Evolutionary conservation across 2,113 vertebrate genomes (phyloP).

Genomic region (Rhineura floridana): DNA sequence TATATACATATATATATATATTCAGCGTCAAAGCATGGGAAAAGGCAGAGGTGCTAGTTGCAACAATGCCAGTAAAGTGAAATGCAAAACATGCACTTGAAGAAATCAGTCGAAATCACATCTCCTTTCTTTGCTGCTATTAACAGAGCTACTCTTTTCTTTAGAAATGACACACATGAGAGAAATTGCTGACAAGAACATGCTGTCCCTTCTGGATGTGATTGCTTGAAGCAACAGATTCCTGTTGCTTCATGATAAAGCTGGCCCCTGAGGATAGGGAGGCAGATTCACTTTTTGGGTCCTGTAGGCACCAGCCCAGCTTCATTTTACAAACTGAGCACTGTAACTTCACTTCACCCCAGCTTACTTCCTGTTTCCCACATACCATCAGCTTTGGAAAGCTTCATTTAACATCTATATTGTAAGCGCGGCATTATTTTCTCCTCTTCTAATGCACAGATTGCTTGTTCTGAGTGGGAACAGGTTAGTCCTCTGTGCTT

Average conservation of each 20-base stretch:
- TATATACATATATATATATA: no score
- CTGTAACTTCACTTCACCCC: background rate
- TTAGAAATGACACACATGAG: background rate
- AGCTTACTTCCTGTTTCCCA: background rate
- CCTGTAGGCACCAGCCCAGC: background rate
- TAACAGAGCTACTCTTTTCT: background rate
- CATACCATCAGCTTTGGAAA: background rate
- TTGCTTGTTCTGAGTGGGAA: background rate
- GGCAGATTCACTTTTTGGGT: background rate
- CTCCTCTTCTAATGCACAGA: constrained; percentile 18
- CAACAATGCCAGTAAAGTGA: no score
- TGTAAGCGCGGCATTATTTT: background rate
- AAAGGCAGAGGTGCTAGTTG: no score
- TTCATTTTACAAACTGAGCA: background rate
- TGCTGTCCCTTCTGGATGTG: background rate
- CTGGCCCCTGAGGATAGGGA: background rate
- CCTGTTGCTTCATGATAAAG: background rate
- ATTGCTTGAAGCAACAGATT: background rate
- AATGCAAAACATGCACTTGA: no score
- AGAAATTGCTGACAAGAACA: background rate
- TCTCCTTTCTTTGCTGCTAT: no score
- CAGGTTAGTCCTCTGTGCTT: constrained; percentile 28
- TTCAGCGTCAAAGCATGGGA: no score
- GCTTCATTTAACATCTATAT: background rate
- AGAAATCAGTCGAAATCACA: no score